phyloP scores from a whole-genome alignment of 2,888 invertebrate genomes.

The Macrophya alboannulata region DNA sequence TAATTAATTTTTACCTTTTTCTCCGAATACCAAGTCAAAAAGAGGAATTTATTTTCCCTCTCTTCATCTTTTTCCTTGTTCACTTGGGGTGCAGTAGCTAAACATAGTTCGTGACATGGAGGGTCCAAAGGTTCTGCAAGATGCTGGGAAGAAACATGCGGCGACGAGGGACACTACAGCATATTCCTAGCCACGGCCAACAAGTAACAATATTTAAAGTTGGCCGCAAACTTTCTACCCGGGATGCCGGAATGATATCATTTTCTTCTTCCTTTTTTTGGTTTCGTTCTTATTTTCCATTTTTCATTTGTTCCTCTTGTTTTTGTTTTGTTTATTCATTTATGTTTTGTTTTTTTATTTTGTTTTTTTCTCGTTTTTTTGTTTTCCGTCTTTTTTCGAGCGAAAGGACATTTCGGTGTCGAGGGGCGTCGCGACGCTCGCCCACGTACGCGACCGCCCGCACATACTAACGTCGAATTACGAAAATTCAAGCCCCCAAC shows the following conservation, averaged over 20 bases:
- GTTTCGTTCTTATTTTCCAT: background rate
- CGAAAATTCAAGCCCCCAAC: conserved; percentile 50
- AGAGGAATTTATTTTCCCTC: background rate
- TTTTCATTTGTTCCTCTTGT: conserved; percentile 6
- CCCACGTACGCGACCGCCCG: conserved; percentile 50
- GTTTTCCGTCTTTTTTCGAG: background rate
- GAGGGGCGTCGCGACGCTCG: conserved; percentile 47
- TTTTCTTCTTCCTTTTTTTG: background rate
- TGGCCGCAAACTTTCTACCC: conserved; percentile 23
- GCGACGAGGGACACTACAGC: background rate
- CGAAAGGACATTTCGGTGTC: conserved; percentile 25
- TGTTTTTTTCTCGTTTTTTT: background rate
- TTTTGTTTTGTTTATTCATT: conserved; percentile 1
- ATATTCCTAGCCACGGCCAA: background rate
- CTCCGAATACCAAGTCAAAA: background rate
- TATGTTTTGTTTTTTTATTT: background rate
- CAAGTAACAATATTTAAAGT: conserved; percentile 46
- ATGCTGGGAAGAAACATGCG: background rate
- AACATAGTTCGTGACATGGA: background rate
- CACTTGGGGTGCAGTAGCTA: background rate
- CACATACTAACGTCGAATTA: conserved; percentile 53
- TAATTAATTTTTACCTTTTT: background rate
- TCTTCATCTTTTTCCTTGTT: background rate
- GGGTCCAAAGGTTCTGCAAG: background rate
- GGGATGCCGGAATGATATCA: conserved; percentile 12